These are phyloP conservation scores for Temnothorax ravouxi DNA, from an alignment of 2,888 invertebrate species.

Conservation along the genomic window DNA sequence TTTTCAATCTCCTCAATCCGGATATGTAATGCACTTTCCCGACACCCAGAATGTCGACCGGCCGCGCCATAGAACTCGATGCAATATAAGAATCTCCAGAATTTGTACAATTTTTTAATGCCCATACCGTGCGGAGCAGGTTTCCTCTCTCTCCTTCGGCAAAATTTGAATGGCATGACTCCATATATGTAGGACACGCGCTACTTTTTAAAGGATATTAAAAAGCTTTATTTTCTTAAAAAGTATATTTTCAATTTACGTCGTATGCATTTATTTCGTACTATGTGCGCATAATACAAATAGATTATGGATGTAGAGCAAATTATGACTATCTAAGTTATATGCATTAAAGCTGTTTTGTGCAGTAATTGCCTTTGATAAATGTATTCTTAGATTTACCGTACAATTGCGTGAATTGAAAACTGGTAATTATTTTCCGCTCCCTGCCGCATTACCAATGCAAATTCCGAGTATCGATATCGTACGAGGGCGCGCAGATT, in stretches of 20 bases:
- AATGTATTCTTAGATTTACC: constrained; percentile 18
- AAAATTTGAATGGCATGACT: constrained; percentile 49
- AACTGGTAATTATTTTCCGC: constrained; percentile 45
- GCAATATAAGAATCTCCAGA: constrained; percentile 57
- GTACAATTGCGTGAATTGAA: constrained; percentile 31
- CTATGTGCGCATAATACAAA: neutral
- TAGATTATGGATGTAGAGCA: neutral
- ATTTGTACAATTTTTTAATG: constrained; percentile 59
- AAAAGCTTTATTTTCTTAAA: constrained; percentile 26
- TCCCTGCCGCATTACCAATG: constrained; percentile 39
- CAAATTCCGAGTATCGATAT: constrained; percentile 42
- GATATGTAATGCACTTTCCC: constrained; percentile 56
- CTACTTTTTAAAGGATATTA: constrained; percentile 44
- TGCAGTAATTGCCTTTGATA: constrained; percentile 5
- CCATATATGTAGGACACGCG: constrained; percentile 16
- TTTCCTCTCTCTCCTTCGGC: constrained; percentile 27
- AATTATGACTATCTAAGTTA: neutral
- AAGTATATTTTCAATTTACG: constrained; percentile 18
- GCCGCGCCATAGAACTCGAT: constrained; percentile 50
- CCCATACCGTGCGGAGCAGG: constrained; percentile 27
- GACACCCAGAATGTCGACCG: constrained; percentile 52
- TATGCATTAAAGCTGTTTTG: neutral
- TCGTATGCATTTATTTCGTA: neutral
- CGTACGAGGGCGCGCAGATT: constrained; percentile 32
- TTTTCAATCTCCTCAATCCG: constrained; percentile 57